phyloP scores from a whole-genome alignment of 2,113 vertebrate genomes.

The Sinocyclocheilus maitianheensis region DNA sequence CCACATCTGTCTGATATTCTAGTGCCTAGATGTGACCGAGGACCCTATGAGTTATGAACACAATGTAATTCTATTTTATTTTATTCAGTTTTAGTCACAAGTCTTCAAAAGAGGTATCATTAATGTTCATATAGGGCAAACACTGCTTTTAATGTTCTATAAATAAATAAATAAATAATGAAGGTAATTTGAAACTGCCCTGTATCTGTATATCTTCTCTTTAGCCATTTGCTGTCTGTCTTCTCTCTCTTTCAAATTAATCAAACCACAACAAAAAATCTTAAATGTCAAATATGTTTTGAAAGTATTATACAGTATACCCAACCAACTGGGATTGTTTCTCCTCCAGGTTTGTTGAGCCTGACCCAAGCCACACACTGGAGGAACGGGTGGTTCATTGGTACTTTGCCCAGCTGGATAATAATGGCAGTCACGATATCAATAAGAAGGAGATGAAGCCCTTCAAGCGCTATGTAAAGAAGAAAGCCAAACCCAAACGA shows the following conservation, averaged over 20 bases:
- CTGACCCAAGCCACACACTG: conserved; percentile 93
- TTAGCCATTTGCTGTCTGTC: not conserved
- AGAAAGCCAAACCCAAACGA: conserved; percentile 98
- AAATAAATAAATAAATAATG: not conserved
- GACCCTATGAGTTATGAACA: not conserved
- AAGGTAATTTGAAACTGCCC: not conserved
- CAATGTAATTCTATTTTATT: not conserved
- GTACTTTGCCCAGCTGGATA: conserved; percentile 97
- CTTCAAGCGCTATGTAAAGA: conserved; percentile 95
- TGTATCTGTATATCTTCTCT: not conserved
- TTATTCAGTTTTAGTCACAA: no score
- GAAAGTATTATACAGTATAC: not conserved
- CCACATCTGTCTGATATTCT: not conserved
- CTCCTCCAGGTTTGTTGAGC: conserved; percentile 87
- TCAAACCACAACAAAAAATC: not conserved
- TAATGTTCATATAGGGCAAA: no score
- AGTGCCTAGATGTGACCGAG: not conserved
- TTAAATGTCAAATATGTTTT: not conserved
- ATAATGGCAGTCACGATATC: conserved; percentile 91
- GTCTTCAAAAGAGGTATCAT: no score
- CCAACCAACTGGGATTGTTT: not conserved
- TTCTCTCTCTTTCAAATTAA: not conserved
- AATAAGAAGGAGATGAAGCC: conserved; percentile 96
- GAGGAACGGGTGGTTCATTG: conserved; percentile 96
- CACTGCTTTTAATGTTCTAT: no score